Percentiles rank a stretch among this genome's conserved stretches.
Conservation (phyloP, 1,140 invertebrate genomes). For the Mamestra configurata region DNA sequence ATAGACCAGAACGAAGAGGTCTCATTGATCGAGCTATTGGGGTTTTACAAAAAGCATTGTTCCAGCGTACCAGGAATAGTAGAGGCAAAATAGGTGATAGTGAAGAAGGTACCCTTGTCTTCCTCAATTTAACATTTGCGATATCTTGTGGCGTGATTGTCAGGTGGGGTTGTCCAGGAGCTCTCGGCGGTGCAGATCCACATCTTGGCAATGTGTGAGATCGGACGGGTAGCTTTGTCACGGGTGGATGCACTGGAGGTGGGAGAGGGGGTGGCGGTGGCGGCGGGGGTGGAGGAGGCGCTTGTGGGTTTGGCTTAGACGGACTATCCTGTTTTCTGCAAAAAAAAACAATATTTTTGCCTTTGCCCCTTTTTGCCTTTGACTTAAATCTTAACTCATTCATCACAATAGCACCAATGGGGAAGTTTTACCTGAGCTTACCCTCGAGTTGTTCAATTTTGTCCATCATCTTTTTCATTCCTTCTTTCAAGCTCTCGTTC, state of each 20-base stretch:
- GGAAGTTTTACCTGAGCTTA: slow-evolving; percentile 74
- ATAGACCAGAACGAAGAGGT: no score
- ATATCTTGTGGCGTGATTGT: slow-evolving; percentile 83
- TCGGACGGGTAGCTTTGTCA: slow-evolving; percentile 61
- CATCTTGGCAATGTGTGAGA: slow-evolving; percentile 75
- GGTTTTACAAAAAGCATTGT: no score
- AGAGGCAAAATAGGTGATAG: background rate
- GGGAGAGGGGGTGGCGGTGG: slow-evolving; percentile 70
- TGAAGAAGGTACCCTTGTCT: slow-evolving; percentile 70
- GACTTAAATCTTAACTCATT: background rate
- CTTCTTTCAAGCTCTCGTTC: slow-evolving; percentile 71
- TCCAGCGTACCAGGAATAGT: no score
- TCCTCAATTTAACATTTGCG: slow-evolving; percentile 82
- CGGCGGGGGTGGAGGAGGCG: slow-evolving; percentile 54
- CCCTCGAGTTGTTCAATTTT: slow-evolving; percentile 75
- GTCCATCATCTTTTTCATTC: slow-evolving; percentile 71
- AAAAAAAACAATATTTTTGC: no score
- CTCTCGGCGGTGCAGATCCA: slow-evolving; percentile 77
- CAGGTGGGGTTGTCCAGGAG: slow-evolving; percentile 69
- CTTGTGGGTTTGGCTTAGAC: slow-evolving; percentile 2
- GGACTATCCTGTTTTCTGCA: slow-evolving; percentile 50
- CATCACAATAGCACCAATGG: slow-evolving; percentile 16
- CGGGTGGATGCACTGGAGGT: slow-evolving; percentile 65
- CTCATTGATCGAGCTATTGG: no score
- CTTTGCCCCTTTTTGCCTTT: no score